These are phyloP conservation scores for Sebastes oblongus DNA, from an alignment of 2,797 vertebrate genomes.

Conservation along the genomic window DNA sequence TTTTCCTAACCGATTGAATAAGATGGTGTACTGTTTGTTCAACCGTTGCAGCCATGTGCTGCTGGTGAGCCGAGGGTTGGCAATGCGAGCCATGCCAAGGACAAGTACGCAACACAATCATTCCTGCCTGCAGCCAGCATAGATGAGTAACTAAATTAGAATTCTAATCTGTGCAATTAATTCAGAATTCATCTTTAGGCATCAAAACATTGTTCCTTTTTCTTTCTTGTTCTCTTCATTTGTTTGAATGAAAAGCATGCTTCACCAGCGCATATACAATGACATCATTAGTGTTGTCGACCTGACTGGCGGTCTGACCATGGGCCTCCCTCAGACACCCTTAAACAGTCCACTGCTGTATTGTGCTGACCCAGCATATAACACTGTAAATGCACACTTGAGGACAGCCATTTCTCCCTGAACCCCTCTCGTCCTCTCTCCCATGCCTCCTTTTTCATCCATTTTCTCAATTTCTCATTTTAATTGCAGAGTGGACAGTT, in stretches of 20 bases:
- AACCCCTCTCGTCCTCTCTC: slow-evolving; percentile 9
- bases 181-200: slow-evolving; percentile 33
- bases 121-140: slow-evolving; percentile 15
- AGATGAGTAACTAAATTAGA: slow-evolving; percentile 36
- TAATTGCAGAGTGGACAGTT: slow-evolving; percentile 83
- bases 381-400: slow-evolving; percentile 40
- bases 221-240: slow-evolving; percentile 19
- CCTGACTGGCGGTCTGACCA: slow-evolving; percentile 18
- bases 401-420: slow-evolving; percentile 31
- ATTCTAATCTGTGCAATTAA: slow-evolving; percentile 40
- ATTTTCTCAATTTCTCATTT: slow-evolving; percentile 80
- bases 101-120: slow-evolving; percentile 19
- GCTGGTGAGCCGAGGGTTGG: neutral
- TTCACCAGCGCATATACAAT: slow-evolving; percentile 25
- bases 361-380: slow-evolving; percentile 66
- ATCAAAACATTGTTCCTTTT: slow-evolving; percentile 3
- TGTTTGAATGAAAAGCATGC: slow-evolving; percentile 14
- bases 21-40: neutral
- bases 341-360: slow-evolving; percentile 48
- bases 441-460: slow-evolving; percentile 38
- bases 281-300: slow-evolving; percentile 37
- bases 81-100: neutral
- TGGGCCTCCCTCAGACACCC: slow-evolving; percentile 30
- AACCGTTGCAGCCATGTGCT: neutral
- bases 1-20: neutral